Conservation (phyloP, 92 coral and sea anemone species). For the Heliopora coerulea region DNA sequence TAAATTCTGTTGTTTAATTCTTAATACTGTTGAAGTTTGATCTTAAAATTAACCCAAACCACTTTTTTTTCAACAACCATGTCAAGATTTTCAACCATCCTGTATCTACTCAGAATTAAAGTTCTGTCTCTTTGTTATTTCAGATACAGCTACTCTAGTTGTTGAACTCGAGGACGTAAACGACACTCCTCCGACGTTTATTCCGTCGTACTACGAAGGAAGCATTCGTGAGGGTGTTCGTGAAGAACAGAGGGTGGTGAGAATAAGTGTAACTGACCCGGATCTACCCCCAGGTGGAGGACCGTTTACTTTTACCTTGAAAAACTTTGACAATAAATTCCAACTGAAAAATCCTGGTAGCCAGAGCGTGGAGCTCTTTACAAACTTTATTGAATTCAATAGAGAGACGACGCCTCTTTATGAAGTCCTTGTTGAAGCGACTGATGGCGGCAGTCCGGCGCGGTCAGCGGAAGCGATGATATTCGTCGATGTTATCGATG, state of each 20-base stretch:
- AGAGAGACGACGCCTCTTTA: conserved; percentile 61
- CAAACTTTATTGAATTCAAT: conserved; percentile 44
- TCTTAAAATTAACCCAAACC: no score
- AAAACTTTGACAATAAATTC: conserved; percentile 44
- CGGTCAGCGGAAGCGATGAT: conserved; percentile 58
- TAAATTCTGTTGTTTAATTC: no score
- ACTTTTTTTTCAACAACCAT: no score
- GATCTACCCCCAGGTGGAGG: conserved; percentile 74
- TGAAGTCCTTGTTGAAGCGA: conserved; percentile 60
- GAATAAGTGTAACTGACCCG: conserved; percentile 73
- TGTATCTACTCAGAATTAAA: not conserved
- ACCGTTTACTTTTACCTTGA: conserved; percentile 67
- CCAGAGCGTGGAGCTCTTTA: conserved; percentile 53
- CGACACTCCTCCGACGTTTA: conserved; percentile 78
- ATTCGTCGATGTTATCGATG: conserved; percentile 67
- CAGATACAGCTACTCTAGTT: conserved; percentile 13
- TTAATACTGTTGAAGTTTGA: no score
- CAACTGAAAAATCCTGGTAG: conserved; percentile 55
- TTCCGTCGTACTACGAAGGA: conserved; percentile 74
- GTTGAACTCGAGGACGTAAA: conserved; percentile 49
- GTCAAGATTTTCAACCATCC: no score
- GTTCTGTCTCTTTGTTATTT: not conserved
- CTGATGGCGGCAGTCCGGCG: conserved; percentile 71
- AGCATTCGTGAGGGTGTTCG: conserved; percentile 29
- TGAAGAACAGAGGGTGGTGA: conserved; percentile 60